Percentiles rank a stretch among this genome's conserved stretches.
These are phyloP conservation scores for Campoplex capitator DNA, from an alignment of 2,888 invertebrate genomes.

Conservation along the genomic window DNA sequence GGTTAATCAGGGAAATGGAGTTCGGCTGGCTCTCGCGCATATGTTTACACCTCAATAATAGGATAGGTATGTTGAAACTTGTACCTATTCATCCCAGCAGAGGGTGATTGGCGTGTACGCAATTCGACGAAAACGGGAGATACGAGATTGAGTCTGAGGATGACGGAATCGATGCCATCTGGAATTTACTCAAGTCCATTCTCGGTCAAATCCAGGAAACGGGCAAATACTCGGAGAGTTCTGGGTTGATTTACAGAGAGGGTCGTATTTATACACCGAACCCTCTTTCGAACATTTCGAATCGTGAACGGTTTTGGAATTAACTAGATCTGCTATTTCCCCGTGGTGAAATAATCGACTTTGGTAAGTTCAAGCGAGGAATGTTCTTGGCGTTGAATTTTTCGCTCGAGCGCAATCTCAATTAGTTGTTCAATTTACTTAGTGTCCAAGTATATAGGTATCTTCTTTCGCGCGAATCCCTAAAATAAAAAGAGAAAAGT, in stretches of 20 bases:
- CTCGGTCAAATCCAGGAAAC: constrained; percentile 43
- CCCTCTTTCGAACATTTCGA: constrained; percentile 29
- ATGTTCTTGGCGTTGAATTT: constrained; percentile 1
- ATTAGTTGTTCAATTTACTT: constrained; percentile 31
- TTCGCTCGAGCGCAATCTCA: constrained; percentile 21
- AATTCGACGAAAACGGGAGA: background rate
- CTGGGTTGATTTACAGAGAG: constrained; percentile 11
- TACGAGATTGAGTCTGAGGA: constrained; percentile 5
- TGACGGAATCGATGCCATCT: constrained; percentile 34
- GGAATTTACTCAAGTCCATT: constrained; percentile 50
- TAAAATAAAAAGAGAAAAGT: constrained; percentile 1
- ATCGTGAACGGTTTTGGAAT: constrained; percentile 39
- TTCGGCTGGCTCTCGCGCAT: constrained; percentile 40
- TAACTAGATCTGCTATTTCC: constrained; percentile 25
- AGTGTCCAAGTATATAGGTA: background rate
- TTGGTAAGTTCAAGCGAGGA: constrained; percentile 8
- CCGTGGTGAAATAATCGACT: constrained; percentile 25
- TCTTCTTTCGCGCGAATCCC: background rate
- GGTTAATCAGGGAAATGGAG: constrained; percentile 55
- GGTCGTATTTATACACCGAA: constrained; percentile 15
- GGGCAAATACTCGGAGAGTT: constrained; percentile 44
- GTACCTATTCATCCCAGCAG: background rate
- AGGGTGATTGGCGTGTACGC: background rate
- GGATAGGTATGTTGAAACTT: constrained; percentile 30
- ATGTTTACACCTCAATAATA: constrained; percentile 40